phyloP scores from a whole-genome alignment of 2,113 vertebrate genomes.

The Antennarius striatus region DNA sequence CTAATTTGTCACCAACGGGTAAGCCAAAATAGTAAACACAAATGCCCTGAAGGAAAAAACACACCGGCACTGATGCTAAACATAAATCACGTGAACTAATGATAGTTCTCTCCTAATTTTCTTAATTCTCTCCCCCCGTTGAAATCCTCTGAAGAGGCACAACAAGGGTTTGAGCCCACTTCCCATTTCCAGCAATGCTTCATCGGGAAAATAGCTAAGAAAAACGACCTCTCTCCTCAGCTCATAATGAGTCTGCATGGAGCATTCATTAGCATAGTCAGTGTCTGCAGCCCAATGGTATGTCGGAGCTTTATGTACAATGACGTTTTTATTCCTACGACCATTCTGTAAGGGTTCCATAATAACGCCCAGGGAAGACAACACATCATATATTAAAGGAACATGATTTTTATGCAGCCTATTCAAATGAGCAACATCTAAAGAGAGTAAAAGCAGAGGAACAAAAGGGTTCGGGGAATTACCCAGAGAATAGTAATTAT shows the following conservation, averaged over 20 bases:
- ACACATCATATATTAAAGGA: constrained; percentile 69
- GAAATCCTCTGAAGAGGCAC: constrained; percentile 39
- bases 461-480: constrained; percentile 52
- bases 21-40: constrained; percentile 38
- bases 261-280: constrained; percentile 76
- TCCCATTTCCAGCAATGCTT: constrained; percentile 58
- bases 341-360: constrained; percentile 65
- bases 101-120: constrained; percentile 41
- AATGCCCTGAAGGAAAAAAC: constrained; percentile 36
- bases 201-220: constrained; percentile 70
- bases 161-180: constrained; percentile 30
- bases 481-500: constrained; percentile 71
- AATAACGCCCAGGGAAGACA: constrained; percentile 70
- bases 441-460: constrained; percentile 42
- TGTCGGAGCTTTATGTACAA: constrained; percentile 66
- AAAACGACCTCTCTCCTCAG: constrained; percentile 66
- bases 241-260: constrained; percentile 75
- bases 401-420: constrained; percentile 54
- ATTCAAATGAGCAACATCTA: constrained; percentile 73
- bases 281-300: constrained; percentile 61
- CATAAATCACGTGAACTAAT: constrained; percentile 42
- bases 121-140: constrained; percentile 11
- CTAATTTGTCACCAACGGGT: constrained; percentile 47
- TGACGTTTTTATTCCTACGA: constrained; percentile 71
- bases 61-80: constrained; percentile 27